Evolutionary conservation across 2,888 invertebrate genomes (phyloP), one percentile per base, ranked within the genome.

Genomic region (Drosophila formosana): DNA sequence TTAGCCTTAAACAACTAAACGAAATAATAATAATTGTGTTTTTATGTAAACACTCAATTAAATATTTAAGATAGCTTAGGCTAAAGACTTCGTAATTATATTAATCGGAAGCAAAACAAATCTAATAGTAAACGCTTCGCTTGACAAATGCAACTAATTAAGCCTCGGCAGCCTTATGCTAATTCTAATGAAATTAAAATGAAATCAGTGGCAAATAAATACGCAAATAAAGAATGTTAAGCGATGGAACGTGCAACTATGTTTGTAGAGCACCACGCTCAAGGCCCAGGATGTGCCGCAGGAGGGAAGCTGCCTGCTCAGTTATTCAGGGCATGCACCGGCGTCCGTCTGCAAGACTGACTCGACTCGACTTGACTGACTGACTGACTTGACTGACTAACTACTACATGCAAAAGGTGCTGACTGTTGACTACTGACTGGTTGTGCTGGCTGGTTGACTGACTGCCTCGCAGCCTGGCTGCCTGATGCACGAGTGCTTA

Each of bases 161-260:
- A 68, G 67, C 43, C 25, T 32, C 55, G 75, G 68, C 68, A 72
- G 53, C 74, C 69, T 4, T n/a, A 37, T 37, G 37, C n/a, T 37
- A 66, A 73, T 80, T 69, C 67, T 66, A 80, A 85, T 77, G 71
- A 64, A 71, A 82, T 86, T 88, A 82, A 80, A 88, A 80, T 66
- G 34, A 74, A 80, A 83, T 86, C 87, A 80, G 68, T 58, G 75
- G 62, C 47, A 67, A 74, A 61, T 71, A 75, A 78, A 82, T 74
- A 74, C 51, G 69, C 68, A 62, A 72, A 84, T 68, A 73, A 52
- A 25, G 13, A 37, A 49, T 52, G 37, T 8, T 52, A 49, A 66
- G 53, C 39, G 46, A 39, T 7, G 25, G 50, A 65, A 75, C 68
- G 57, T 65, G 61, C 37, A n/a, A 45, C 37, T 32, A 18, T 2